These are phyloP conservation scores for Syrmaticus mikado DNA, from an alignment of 2,113 vertebrate genomes.

Conservation along the genomic window DNA sequence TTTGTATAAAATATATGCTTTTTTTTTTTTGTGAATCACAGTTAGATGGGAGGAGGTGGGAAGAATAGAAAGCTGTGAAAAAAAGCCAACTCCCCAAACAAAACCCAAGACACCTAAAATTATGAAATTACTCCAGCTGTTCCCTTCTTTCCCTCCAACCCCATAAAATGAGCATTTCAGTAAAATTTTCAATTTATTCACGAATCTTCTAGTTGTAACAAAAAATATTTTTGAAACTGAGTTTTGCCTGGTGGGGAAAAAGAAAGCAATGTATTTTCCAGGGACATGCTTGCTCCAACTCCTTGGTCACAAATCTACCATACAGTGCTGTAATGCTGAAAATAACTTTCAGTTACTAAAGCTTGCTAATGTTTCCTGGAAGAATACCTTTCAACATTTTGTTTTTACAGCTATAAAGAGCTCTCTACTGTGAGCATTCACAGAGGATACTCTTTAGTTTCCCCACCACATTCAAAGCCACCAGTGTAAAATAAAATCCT, in stretches of 20 bases:
- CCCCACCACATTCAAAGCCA: background rate
- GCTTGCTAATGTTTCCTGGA: background rate
- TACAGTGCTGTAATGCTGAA: background rate
- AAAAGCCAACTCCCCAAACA: background rate
- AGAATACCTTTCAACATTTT: background rate
- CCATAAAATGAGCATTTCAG: background rate
- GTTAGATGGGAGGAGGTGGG: background rate
- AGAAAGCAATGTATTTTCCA: background rate
- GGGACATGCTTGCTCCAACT: background rate
- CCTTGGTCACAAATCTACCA: background rate
- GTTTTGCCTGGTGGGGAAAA: background rate
- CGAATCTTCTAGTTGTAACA: background rate
- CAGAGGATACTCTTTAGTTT: background rate
- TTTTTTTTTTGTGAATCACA: background rate
- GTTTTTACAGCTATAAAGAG: background rate
- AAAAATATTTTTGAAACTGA: background rate
- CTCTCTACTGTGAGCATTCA: background rate
- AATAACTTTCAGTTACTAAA: background rate
- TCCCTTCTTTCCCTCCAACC: too few species aligned
- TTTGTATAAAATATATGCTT: background rate
- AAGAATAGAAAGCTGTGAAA: background rate
- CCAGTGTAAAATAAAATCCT: background rate
- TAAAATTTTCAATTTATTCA: background rate
- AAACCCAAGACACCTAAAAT: background rate
- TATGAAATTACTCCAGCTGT: background rate